Percentiles rank a stretch among this genome's conserved stretches.
Evolutionary conservation across 2,888 invertebrate genomes (phyloP).

Genomic region (Tenthredo scrophulariae): DNA sequence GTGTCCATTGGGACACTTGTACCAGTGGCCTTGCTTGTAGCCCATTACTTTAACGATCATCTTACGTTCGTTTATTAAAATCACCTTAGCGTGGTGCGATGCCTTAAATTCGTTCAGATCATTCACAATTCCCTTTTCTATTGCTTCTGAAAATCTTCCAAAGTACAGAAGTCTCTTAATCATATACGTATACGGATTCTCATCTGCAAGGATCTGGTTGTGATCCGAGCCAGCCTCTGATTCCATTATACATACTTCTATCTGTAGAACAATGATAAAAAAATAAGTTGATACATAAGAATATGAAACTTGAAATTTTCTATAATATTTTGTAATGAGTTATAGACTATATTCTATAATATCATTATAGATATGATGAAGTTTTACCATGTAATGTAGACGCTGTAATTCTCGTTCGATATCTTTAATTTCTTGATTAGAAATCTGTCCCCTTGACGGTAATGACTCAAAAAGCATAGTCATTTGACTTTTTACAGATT

Average conservation of each 20-base stretch:
- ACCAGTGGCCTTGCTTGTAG: conserved; percentile 84
- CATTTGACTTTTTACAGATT: not conserved
- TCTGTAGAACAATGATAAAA: not conserved
- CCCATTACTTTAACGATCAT: conserved; percentile 82
- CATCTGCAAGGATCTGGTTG: not conserved
- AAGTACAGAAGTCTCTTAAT: not conserved
- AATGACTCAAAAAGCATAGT: not conserved
- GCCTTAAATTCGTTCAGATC: conserved; percentile 77
- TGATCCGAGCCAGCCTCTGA: not conserved
- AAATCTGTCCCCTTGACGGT: conserved; percentile 25
- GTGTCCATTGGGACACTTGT: conserved; percentile 86
- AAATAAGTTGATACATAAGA: not conserved
- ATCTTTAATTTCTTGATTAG: conserved; percentile 22
- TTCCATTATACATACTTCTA: conserved; percentile 3
- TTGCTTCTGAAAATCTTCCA: conserved; percentile 23
- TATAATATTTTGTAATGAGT: not conserved
- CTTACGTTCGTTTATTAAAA: conserved; percentile 76
- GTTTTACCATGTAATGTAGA: conserved; percentile 19
- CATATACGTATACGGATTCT: not conserved
- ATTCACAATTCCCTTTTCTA: conserved; percentile 75
- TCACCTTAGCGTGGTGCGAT: not conserved
- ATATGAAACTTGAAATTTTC: not conserved
- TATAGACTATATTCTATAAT: not conserved
- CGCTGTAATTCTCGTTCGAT: conserved; percentile 12
- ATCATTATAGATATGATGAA: no score